Evolutionary conservation across 2,888 invertebrate genomes (phyloP).

Genomic region (Elmis aenea): DNA sequence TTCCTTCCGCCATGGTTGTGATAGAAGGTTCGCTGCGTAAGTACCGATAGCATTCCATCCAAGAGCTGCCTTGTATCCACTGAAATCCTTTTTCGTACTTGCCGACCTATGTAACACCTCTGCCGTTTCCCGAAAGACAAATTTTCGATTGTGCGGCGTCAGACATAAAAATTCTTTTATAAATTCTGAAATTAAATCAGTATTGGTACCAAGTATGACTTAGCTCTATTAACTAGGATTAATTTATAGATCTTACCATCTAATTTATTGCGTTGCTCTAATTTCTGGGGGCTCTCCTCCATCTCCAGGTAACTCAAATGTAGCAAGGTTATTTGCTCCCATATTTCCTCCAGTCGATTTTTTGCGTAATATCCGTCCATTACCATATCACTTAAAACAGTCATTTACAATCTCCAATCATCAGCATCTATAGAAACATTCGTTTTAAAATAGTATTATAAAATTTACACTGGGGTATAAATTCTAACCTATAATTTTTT

Average conservation of each 20-base stretch:
- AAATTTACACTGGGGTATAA: background rate
- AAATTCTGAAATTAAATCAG: slow-evolving; percentile 52
- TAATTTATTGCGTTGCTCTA: slow-evolving; percentile 69
- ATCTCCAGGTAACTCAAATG: slow-evolving; percentile 76
- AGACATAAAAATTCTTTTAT: slow-evolving; percentile 73
- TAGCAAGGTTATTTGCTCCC: slow-evolving; percentile 67
- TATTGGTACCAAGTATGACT: background rate
- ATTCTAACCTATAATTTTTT: background rate
- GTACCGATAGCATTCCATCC: slow-evolving; percentile 82
- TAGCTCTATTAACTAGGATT: background rate
- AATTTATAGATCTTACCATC: slow-evolving; percentile 55
- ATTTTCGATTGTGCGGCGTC: slow-evolving; percentile 76
- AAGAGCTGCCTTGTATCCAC: slow-evolving; percentile 72
- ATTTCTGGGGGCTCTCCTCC: slow-evolving; percentile 73
- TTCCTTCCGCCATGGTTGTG: slow-evolving; percentile 87
- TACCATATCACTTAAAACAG: slow-evolving; percentile 37
- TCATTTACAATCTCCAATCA: too few relatives aligned
- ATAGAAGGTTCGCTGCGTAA: slow-evolving; percentile 79
- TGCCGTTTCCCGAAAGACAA: slow-evolving; percentile 68
- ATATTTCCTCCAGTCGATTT: slow-evolving; percentile 62
- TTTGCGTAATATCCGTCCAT: slow-evolving; percentile 51
- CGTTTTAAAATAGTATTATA: background rate
- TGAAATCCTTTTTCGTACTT: slow-evolving; percentile 65
- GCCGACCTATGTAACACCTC: slow-evolving; percentile 72
- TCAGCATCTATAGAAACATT: slow-evolving; percentile 2